Base-by-base conservation (phyloP, 2,113 vertebrate species). In the Nestor notabilis region DNA sequence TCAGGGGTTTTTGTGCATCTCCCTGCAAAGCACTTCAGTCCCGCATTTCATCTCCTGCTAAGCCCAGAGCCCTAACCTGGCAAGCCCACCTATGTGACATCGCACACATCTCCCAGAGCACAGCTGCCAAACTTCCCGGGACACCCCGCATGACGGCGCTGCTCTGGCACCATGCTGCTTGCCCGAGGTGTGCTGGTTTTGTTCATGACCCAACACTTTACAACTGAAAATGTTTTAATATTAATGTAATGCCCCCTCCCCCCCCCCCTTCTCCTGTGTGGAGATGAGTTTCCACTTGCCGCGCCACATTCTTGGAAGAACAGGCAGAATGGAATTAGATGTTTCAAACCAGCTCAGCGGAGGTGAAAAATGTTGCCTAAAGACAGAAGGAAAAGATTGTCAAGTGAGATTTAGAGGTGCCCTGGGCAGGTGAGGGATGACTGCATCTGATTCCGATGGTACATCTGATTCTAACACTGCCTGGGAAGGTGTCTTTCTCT, bases 341-440 rank as follows among this genome's bases (percentile, higher is more conserved):
- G 23, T 89, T 96, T 94, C 91, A 76, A 90, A 84, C 91, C 90
- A 83, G 53, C 93, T 91, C 95, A 91, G 91, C 2, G 12, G 92
- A 93, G 95, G 90, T 88, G 84, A 96, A 97, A 97, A 96, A 94
- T 93, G 78, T 95, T 95, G 91, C 96, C 91, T 96, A 49, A 96
- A 96, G 95, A 96, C 87, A 96, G 84, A 91, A 93, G 87, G 78
- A 93, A 91, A 96, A 96, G 89, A 91, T 96, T 96, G 93, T 95
- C 66, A 94, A 70, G 58, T 74, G 84, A 96, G 95, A 96, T 96
- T 93, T 85, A 83, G 66, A 96, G 91, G 83, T 95, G 93, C 95
- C 56, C 78, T 93, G 74, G 75, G 91, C 93, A 91, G 81, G 66
- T 61, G 28, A 96, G 49, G 61, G 53, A 87, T 93, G 91, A 87